phyloP scores from a whole-genome alignment of 1,140 invertebrate species.

The Ips nitidus region DNA sequence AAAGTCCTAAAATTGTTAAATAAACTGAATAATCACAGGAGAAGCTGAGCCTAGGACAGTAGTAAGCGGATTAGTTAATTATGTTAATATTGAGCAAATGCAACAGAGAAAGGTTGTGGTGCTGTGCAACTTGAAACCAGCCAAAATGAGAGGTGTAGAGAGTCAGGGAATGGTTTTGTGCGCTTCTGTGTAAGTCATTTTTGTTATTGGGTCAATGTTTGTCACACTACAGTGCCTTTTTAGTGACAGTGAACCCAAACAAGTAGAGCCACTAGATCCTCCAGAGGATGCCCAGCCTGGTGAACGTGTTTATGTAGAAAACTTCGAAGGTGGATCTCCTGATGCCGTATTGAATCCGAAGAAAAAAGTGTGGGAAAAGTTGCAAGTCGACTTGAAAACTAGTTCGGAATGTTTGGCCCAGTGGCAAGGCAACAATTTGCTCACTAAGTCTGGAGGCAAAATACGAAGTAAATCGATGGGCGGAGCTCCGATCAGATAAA shows the following conservation, averaged over 20 bases:
- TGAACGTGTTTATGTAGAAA: conserved; percentile 79
- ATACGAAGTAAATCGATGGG: conserved; percentile 52
- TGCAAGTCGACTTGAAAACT: conserved; percentile 81
- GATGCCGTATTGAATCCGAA: conserved; percentile 93
- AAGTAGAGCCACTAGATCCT: conserved; percentile 82
- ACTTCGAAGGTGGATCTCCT: conserved; percentile 70
- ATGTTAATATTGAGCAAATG: conserved; percentile 86
- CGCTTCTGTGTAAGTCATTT: conserved; percentile 71
- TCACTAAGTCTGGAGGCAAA: conserved; percentile 67
- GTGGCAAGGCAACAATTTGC: conserved; percentile 79
- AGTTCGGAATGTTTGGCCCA: conserved; percentile 72
- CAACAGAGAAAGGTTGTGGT: conserved; percentile 83
- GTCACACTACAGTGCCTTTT: not conserved
- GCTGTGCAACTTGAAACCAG: conserved; percentile 91
- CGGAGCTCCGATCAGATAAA: conserved; percentile 42
- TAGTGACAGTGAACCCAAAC: conserved; percentile 60
- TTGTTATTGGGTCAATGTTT: not conserved
- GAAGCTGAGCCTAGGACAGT: conserved; percentile 72
- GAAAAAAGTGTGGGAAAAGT: conserved; percentile 96
- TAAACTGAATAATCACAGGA: conserved; percentile 48
- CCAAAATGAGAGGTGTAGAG: conserved; percentile 87
- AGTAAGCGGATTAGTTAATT: conserved; percentile 89
- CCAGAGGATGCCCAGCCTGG: conserved; percentile 74
- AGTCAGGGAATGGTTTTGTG: conserved; percentile 91
- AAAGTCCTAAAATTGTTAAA: not conserved